Percentiles rank a stretch among this genome's conserved stretches.
Conservation (phyloP, 53 echinoderm and acorn worm genomes). For the Echinarachnius parma region DNA sequence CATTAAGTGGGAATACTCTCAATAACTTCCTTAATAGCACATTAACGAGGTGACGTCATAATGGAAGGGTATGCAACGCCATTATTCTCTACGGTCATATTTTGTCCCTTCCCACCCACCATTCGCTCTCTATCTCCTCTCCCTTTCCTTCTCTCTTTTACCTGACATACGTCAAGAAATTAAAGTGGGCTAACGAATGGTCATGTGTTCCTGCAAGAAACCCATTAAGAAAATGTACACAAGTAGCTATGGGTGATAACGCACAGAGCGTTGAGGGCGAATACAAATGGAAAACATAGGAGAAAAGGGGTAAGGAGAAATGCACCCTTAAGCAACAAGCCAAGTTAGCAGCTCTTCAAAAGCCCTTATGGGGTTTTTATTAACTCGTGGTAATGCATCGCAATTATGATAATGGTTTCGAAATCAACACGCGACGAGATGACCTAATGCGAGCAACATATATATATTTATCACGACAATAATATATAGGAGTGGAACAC, state of each 20-base stretch:
- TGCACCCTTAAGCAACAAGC: conserved; percentile 39
- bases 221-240: conserved; percentile 54
- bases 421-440: conserved; percentile 39
- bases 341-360: conserved; percentile 48
- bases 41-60: conserved; percentile 39
- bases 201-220: conserved; percentile 37
- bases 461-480: conserved; percentile 41
- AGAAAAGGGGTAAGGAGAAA: no score
- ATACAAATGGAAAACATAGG: no score
- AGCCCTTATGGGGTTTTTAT: conserved; percentile 54
- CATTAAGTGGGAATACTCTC: conserved; percentile 4
- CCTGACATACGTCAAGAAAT: neutral
- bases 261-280: conserved; percentile 46
- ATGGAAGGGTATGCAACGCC: neutral
- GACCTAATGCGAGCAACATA: conserved; percentile 43
- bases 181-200: conserved; percentile 46
- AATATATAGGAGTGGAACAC: no score
- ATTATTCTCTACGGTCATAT: no score
- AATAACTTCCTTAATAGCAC: conserved; percentile 26
- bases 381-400: conserved; percentile 56
- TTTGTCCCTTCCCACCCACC: no score
- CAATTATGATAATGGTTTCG: conserved; percentile 49
- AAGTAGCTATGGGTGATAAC: conserved; percentile 45
- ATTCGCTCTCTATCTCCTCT: no score
- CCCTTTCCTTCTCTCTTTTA: no score